These are phyloP conservation scores for Strongylocentrotus purpuratus DNA, from an alignment of 35 echinoderm and acorn worm species.

Conservation along the genomic window DNA sequence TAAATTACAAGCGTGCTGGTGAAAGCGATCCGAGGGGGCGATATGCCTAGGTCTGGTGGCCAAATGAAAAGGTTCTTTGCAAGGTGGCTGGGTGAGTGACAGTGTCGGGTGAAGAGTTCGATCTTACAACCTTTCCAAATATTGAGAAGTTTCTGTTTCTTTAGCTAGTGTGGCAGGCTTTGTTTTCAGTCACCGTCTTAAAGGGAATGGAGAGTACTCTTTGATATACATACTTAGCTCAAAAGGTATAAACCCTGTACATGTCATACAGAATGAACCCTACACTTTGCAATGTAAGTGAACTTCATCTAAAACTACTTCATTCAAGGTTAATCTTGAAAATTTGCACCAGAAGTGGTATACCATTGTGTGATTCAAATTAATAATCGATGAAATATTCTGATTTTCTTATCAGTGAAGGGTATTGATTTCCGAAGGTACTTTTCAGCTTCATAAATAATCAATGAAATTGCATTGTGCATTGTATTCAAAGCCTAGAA, in stretches of 20 bases:
- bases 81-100: not conserved
- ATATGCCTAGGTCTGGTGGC: conserved; percentile 12
- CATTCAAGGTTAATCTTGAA: not conserved
- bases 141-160: conserved; percentile 14
- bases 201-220: not conserved
- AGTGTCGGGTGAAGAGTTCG: not conserved
- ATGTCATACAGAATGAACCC: not conserved
- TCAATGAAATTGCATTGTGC: too few relatives aligned
- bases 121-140: conserved; percentile 13
- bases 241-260: not conserved
- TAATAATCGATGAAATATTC: not conserved
- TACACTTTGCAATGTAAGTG: not conserved
- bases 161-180: not conserved
- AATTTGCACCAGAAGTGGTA: not conserved
- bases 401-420: not conserved
- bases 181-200: not conserved
- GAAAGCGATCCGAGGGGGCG: conserved; percentile 6
- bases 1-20: conserved; percentile 37
- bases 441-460: not conserved
- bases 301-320: not conserved
- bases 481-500: not conserved
- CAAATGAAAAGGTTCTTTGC: not conserved
- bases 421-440: not conserved
- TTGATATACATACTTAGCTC: not conserved
- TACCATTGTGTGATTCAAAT: not conserved